A percentile compares a stretch with the other conserved stretches of the same genome.
Evolutionary conservation across 2,888 invertebrate genomes (phyloP).

Genomic region (Leptinotarsa juncta): DNA sequence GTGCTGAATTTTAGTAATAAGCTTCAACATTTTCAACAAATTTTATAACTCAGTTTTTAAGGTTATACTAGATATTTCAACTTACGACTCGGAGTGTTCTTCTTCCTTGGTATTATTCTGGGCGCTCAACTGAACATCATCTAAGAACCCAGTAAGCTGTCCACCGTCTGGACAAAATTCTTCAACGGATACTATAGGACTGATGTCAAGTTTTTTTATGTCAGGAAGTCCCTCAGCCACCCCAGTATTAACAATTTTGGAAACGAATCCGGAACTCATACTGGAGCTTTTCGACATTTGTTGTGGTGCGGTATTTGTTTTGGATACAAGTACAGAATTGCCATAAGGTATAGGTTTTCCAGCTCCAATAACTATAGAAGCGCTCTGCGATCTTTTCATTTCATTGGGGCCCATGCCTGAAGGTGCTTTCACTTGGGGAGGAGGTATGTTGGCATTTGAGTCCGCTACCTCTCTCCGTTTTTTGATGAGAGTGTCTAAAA

Average conservation of each 20-base stretch:
- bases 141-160: constrained; percentile 79
- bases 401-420: constrained; percentile 48
- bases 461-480: constrained; percentile 80
- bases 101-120: constrained; percentile 63
- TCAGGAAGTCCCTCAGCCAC: constrained; percentile 60
- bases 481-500: constrained; percentile 79
- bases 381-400: constrained; percentile 64
- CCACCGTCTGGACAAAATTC: constrained; percentile 82
- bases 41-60: too few relatives aligned
- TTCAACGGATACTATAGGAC: constrained; percentile 71
- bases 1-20: too few relatives aligned
- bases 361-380: constrained; percentile 64
- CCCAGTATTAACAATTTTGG: constrained; percentile 60
- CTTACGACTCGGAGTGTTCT: constrained; percentile 70
- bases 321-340: constrained; percentile 44
- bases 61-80: constrained; percentile 16
- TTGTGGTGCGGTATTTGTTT: constrained; percentile 21
- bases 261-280: constrained; percentile 59
- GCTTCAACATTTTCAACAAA: too few relatives aligned
- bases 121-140: constrained; percentile 69
- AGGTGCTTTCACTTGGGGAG: constrained; percentile 46
- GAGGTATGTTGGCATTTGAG: constrained; percentile 69
- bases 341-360: constrained; percentile 65
- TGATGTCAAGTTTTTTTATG: constrained; percentile 56
- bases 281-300: constrained; percentile 59